Evolutionary conservation across 2,797 vertebrate species (phyloP), one percentile per base, ranked within the genome.

Genomic region (Sus cebifrons): DNA sequence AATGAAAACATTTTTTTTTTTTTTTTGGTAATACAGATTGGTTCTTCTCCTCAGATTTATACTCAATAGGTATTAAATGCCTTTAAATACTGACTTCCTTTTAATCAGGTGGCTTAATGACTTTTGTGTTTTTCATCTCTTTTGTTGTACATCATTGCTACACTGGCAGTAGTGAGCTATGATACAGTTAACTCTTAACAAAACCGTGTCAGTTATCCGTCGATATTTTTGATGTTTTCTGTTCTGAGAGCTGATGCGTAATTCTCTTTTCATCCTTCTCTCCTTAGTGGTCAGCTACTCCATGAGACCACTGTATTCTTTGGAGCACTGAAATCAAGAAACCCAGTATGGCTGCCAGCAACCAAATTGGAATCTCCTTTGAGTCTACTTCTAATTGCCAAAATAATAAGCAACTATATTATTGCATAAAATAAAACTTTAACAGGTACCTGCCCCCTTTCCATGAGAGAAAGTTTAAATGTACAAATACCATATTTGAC

Each of bases 371-470:
- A 96, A 91, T 97, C 85, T 97, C 92, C 79, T 86, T 90, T 78
- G 93, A 97, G 78, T 77, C 94, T 97, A 95, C 68, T 91, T 95
- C 93, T 95, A 96, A 95, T 89, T 96, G 93, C 85, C 97, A 97
- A 91, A 97, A 95, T 93, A 97, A 92, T 89, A 97, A 96, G 96
- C 52, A 0, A 77, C 92, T 96, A 96, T 81, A 87, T 79, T 79
- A 95, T 54, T 92, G 94, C 73, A 95, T 93, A 96, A 97, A 94
- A 97, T 95, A 98, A 95, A 92, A 96, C 25, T 92, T 96, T 84
- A 92, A 81, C 54, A 98, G 98, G 98, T 97, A 97, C 98, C 97
- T 40, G 98, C 97, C 97, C 98, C 88, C 95, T 97, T 97, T 91
- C 91, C 94, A 96, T 95, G 95, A 95, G 81, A 97, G 94, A 97